A percentile compares a stretch with the other conserved stretches of the same genome.
phyloP scores from a whole-genome alignment of 2,797 vertebrate genomes.

The Pyrrhura leucotis region DNA sequence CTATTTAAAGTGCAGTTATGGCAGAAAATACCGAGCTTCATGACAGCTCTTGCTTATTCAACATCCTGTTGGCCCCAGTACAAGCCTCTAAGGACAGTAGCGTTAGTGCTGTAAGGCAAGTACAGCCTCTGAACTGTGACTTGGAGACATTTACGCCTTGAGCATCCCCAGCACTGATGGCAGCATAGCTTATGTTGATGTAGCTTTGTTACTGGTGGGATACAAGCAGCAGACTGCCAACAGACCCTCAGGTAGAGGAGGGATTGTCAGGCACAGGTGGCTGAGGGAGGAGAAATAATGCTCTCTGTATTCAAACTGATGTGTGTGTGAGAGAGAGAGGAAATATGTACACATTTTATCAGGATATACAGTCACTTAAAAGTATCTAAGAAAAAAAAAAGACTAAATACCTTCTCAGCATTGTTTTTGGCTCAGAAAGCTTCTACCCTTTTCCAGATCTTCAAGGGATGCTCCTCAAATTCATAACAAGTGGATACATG shows the following conservation, averaged over 20 bases:
- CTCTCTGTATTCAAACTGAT: neutral
- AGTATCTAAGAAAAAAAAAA: neutral
- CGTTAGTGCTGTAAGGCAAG: neutral
- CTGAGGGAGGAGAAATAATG: neutral
- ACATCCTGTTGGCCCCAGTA: neutral
- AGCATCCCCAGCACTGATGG: neutral
- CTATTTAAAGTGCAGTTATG: slow-evolving; percentile 37
- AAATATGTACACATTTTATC: neutral
- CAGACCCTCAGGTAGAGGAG: neutral
- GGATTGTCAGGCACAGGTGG: neutral
- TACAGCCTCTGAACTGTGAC: neutral
- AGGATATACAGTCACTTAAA: neutral
- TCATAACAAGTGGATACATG: neutral
- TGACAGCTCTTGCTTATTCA: neutral
- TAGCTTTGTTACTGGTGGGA: neutral
- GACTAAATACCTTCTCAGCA: neutral
- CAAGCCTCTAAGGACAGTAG: neutral
- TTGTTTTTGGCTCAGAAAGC: neutral
- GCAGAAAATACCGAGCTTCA: slow-evolving; percentile 4
- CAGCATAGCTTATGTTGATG: neutral
- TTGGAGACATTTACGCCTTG: neutral
- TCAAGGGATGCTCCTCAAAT: neutral
- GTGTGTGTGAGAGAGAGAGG: neutral
- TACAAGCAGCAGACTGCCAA: neutral
- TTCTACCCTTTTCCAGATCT: neutral